A percentile compares a stretch with the other conserved stretches of the same genome.
These are phyloP conservation scores for Microhierax caerulescens DNA, from an alignment of 2,797 vertebrate species.

Conservation along the genomic window DNA sequence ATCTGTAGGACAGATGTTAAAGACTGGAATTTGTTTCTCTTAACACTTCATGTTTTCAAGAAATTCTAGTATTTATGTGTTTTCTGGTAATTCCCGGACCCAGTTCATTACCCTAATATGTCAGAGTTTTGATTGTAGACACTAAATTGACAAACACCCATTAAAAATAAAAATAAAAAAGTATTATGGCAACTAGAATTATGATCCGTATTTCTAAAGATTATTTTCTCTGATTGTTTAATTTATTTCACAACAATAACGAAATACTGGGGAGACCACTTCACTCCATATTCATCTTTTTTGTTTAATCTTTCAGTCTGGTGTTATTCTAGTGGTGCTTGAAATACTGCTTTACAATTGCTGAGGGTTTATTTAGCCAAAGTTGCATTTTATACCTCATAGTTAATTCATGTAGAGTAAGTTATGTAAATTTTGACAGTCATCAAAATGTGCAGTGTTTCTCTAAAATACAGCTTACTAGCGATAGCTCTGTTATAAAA, in stretches of 20 bases:
- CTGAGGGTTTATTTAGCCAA: constrained; percentile 74
- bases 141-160: constrained; percentile 40
- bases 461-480: constrained; percentile 72
- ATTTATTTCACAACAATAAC: constrained; percentile 18
- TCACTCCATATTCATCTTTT: constrained; percentile 20
- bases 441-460: constrained; percentile 77
- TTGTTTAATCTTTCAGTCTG: constrained; percentile 45
- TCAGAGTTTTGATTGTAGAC: constrained; percentile 26
- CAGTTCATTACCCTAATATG: constrained; percentile 52
- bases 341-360: constrained; percentile 67
- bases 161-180: constrained; percentile 59
- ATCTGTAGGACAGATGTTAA: constrained; percentile 76
- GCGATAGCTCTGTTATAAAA: constrained; percentile 69
- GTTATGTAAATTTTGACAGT: constrained; percentile 82
- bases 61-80: constrained; percentile 61
- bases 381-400: constrained; percentile 78
- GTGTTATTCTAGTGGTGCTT: constrained; percentile 51
- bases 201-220: neutral
- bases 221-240: neutral
- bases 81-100: constrained; percentile 48
- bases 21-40: constrained; percentile 74
- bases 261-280: constrained; percentile 20
- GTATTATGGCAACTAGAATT: neutral
- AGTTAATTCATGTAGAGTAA: constrained; percentile 81
- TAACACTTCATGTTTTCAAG: constrained; percentile 66